Base-by-base conservation (phyloP, 2,113 vertebrate genomes). In the Rana temporaria region DNA sequence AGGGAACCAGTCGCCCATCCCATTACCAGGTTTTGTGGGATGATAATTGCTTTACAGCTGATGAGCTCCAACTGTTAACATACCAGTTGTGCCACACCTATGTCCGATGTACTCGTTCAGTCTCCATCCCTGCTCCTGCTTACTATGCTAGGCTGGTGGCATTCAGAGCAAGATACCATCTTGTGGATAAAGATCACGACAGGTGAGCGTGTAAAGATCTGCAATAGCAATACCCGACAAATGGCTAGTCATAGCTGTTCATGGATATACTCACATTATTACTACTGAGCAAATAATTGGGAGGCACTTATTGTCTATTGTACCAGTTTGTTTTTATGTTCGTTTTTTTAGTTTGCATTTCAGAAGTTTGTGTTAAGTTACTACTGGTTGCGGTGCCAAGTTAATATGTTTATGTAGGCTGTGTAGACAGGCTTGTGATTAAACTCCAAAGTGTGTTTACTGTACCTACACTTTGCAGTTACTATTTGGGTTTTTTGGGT, bases 21-120 rank as follows among this genome's bases (percentile, higher is more conserved):
- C 98, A 99, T 91, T 99, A 99, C 89, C 98, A 99, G 86, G 98
- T 99, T 84, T 84, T 99, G 87, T 99, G 98, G 98, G 98, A 99
- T 30, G 98, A 99, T 90, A 99, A 99, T 92, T 98, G 98, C 18
- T 99, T 99, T 87, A 98, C 98, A 0, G 98, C 98, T 0, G 98
- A 99, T 0, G 98, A 99, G 48, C 92, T 99, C 62, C 98, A 99
- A 92, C 95, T 99, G 15, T 88, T 99, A 88, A 99, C 98, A 0
- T 99, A 99, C 88, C 98, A 99, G 93, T 94, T 99, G 81, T 99
- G 98, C 88, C 98, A 99, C 93, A 99, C 98, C 0, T 99, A 99
- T 0, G 98, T 98, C 66, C 94, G 98, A 81, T 99, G 98, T 84
- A 99, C 98, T 0, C 97, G 98, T 65, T 99, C 98, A 0, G 98